Conservation (phyloP, 2,113 vertebrate genomes). For the Apodemus sylvaticus region DNA sequence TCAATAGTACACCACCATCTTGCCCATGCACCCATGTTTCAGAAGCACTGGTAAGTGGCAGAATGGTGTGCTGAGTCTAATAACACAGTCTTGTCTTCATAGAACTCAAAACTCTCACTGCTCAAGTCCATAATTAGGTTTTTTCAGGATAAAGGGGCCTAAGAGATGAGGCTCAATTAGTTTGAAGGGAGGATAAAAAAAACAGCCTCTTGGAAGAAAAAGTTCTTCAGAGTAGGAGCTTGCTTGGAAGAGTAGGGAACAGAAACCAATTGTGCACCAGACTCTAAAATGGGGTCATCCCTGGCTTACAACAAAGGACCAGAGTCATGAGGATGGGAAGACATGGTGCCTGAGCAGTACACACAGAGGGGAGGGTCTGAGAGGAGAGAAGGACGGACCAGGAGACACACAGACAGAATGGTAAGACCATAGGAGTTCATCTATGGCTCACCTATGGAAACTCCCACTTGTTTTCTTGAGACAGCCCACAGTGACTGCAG, state of each 20-base stretch:
- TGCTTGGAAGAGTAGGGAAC: not conserved
- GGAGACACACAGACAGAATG: not conserved
- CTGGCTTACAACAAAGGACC: not conserved
- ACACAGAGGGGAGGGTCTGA: not conserved
- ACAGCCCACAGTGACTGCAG: not conserved
- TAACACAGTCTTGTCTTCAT: not conserved
- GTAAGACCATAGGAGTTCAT: not conserved
- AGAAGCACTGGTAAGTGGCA: not conserved
- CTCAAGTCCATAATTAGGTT: not conserved
- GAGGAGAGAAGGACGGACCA: not conserved
- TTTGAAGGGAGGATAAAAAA: not conserved
- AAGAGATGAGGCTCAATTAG: not conserved
- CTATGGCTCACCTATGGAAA: not conserved
- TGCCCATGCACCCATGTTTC: not conserved
- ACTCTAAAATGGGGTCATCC: not conserved
- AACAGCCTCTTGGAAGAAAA: not conserved
- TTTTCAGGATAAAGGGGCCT: not conserved
- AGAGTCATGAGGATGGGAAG: not conserved
- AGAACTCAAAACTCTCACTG: not conserved
- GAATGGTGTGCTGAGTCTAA: not conserved
- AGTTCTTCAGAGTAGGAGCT: not conserved
- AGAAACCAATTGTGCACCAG: not conserved
- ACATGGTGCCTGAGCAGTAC: not conserved
- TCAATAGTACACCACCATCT: not conserved
- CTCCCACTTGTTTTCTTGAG: not conserved